Evolutionary conservation across 2,888 invertebrate species (phyloP).

Genomic region (Lampropteryx suffumata): DNA sequence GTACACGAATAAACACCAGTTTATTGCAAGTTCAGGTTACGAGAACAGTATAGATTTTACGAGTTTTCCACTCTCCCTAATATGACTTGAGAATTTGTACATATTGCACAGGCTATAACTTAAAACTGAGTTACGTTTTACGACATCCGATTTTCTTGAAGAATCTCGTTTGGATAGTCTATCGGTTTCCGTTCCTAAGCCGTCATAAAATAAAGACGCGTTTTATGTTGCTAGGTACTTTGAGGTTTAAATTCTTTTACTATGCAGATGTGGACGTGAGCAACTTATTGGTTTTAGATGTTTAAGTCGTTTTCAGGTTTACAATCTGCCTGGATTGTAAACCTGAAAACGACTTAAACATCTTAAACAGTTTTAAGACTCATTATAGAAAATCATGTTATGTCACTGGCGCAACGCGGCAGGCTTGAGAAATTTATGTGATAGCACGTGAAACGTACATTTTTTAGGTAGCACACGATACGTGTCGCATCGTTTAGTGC

Average conservation of each 20-base stretch:
- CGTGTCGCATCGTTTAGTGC: too few relatives aligned
- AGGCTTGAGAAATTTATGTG: too few relatives aligned
- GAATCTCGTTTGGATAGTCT: conserved; percentile 37
- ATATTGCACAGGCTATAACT: conserved; percentile 55
- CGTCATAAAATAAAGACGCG: conserved; percentile 43
- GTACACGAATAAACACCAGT: conserved; percentile 40
- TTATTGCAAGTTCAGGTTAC: conserved; percentile 56
- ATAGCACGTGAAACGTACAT: too few relatives aligned
- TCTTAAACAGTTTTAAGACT: too few relatives aligned
- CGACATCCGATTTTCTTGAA: conserved; percentile 50
- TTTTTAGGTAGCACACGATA: too few relatives aligned
- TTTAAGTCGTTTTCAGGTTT: conserved; percentile 5
- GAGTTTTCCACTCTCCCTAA: conserved; percentile 57
- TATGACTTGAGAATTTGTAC: conserved; percentile 62
- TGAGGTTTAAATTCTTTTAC: conserved; percentile 33
- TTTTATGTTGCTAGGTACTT: conserved; percentile 41
- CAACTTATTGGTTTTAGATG: conserved; percentile 17
- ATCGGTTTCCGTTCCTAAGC: conserved; percentile 36
- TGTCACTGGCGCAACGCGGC: too few relatives aligned
- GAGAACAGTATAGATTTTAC: conserved; percentile 56
- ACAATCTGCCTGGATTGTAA: not conserved
- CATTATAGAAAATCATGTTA: too few relatives aligned
- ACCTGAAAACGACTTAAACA: too few relatives aligned
- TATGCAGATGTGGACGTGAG: conserved; percentile 28
- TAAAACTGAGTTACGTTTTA: conserved; percentile 57